Base-by-base conservation (phyloP, 30 jellyfish, hydroid and myxozoan genomes). In the Hydractinia symbiolongicarpus region DNA sequence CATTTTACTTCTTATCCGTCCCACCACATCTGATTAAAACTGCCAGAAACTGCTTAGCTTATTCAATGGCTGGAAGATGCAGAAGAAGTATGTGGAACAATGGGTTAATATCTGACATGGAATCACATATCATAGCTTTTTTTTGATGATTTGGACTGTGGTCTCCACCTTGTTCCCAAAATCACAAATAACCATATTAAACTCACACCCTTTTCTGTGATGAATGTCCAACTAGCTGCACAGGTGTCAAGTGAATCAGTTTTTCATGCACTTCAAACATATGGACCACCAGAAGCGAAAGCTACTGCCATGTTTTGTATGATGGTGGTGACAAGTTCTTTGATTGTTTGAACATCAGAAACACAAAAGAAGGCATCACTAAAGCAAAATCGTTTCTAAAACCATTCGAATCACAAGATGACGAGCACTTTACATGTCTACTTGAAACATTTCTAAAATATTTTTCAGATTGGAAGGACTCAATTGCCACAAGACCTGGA, bases 391-490 rank as follows among this genome's bases (percentile, higher is more conserved):
- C 84, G n/a, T 50, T 50, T 6, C 71, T 78, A 55, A 79, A 57
- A 21, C 90, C 95, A 8, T 86, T 56, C 58, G 9, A 56, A 5
- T 4, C 86, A 40, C 55, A 15, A 5, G 81, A 86, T 49, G 95
- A 86, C 58, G 78, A 15, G 50, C 68, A 89, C n/a, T 78, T 86
- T 20, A 7, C 74, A 5, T 86, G 95, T 87, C 76, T 79, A n/a
- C 15, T 13, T 13, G 89, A 80, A 4, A 53, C 8, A 10, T 86
- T 86, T 53, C 67, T 86, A 16, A 66, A 61, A 5, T 86, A 81
- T 57, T 73, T 86, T 60, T 11, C 21, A 5, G 53, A 53, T 8
- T 87, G 96, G 93, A 61, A 87, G 66, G 73, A 72, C 51, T 64
- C 74, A 44, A 73, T 87, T 73, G 96, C 75, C 50, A 30, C 77